Conservation (phyloP, 1,140 invertebrate genomes). For the Oedothorax gibbosus region DNA sequence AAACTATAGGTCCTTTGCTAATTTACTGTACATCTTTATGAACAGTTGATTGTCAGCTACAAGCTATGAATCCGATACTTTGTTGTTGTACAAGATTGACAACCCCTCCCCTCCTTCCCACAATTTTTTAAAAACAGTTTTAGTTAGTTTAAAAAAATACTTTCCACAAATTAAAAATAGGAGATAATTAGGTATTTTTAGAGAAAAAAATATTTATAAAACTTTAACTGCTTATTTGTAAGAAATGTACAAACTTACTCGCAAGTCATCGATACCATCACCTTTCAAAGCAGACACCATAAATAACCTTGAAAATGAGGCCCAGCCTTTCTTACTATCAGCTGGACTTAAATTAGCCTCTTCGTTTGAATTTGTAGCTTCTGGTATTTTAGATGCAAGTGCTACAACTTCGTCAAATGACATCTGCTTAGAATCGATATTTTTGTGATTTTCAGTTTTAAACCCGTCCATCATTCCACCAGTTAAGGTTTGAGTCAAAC, state of each 20-base stretch:
- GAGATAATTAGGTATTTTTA: background rate
- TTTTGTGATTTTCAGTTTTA: background rate
- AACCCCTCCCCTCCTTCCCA: too few species aligned
- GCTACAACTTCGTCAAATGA: background rate
- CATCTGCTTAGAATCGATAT: background rate
- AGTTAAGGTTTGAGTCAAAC: constrained; percentile 34
- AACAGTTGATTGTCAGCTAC: too few species aligned
- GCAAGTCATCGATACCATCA: constrained; percentile 79
- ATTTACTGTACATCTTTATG: too few species aligned
- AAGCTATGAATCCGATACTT: too few species aligned
- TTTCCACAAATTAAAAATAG: background rate
- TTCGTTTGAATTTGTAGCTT: background rate
- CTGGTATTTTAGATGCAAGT: background rate
- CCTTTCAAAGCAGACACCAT: constrained; percentile 86
- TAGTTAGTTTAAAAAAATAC: background rate
- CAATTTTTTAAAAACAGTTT: too few species aligned
- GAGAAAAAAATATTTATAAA: too few species aligned
- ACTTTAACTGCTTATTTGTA: too few species aligned
- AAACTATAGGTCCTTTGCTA: too few species aligned
- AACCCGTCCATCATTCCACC: background rate
- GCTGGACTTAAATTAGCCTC: background rate
- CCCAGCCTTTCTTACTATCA: constrained; percentile 73
- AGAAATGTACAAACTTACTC: constrained; percentile 66
- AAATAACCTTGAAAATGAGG: constrained; percentile 85
- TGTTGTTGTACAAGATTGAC: too few species aligned